Evolutionary conservation across 2,888 invertebrate species (phyloP), one percentile per base, ranked within the genome.

Genomic region (Brenthis hecate): DNA sequence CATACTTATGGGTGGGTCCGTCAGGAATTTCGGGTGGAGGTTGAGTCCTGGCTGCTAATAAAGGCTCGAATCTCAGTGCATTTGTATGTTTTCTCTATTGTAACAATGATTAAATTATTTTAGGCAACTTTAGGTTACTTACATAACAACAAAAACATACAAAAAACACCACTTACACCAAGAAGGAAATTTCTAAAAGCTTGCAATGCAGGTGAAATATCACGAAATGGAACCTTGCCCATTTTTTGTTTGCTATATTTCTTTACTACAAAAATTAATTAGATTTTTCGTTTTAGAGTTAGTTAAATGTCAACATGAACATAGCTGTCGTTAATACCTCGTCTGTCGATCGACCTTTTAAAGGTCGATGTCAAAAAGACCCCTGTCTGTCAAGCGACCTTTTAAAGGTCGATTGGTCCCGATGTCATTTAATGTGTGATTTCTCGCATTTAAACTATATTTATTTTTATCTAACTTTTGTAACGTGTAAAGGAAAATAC

Each of bases 11-110:
- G 47, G 96, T 93, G 2, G 96, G 96, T 13, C 98, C 99, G 72
- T 95, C 96, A 23, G 97, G 99, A 63, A 98, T 85, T 66, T 94
- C 86, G 57, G 98, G 98, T 16, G 92, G 96, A 32, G 97, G 97
- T 82, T 97, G 98, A 65, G 96, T 96, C 78, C 98, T 95, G 13
- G 94, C 91, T 3, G 97, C 90, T 53, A 96, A 13, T 3, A 92
- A 85, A 50, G 96, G 94, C 74, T 95, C 94, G 80, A 95, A 97
- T 76, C 97, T 94, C 57, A 96, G 81, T 0, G 95, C 94, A 69
- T 92, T 89, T 1, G 87, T 94, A 78, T 95, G 94, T 71, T 93
- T 87, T 74, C 95, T 94, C 95, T 96, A 81, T 68, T 83, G 83
- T 78, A 71, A 69, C 67, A 71, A 56, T 28, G 43, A 65, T 85